Conservation (phyloP, 2,888 invertebrate species). For the Xestobium rufovillosum region DNA sequence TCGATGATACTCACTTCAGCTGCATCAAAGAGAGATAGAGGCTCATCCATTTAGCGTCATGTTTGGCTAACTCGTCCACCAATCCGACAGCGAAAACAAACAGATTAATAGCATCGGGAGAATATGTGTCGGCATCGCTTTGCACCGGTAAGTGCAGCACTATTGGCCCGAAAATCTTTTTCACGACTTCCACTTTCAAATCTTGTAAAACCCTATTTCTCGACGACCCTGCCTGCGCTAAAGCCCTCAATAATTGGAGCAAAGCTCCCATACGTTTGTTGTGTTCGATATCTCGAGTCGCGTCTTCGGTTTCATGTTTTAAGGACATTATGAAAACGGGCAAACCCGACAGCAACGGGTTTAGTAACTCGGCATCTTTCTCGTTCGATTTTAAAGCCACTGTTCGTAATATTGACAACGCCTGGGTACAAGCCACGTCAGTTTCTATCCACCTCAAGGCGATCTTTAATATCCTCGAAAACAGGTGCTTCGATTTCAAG, state of each 20-base stretch:
- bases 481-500: constrained; percentile 37
- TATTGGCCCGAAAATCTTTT: constrained; percentile 13
- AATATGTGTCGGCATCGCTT: constrained; percentile 28
- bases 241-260: constrained; percentile 44
- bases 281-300: constrained; percentile 32
- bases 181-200: constrained; percentile 24
- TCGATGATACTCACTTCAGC: constrained; percentile 31
- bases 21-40: constrained; percentile 40
- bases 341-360: constrained; percentile 33
- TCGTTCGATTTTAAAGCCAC: constrained; percentile 37
- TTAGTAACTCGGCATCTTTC: constrained; percentile 29
- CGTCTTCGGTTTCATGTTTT: constrained; percentile 31
- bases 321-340: constrained; percentile 42
- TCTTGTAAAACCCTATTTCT: constrained; percentile 20
- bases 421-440: constrained; percentile 43
- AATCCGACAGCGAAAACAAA: constrained; percentile 46
- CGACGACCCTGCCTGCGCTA: constrained; percentile 33
- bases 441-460: constrained; percentile 47
- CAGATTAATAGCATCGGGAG: constrained; percentile 42
- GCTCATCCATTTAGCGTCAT: constrained; percentile 43
- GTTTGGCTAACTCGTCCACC: constrained; percentile 44
- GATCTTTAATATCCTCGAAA: constrained; percentile 40
- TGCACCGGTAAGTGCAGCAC: constrained; percentile 2
- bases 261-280: constrained; percentile 42
- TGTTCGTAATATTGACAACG: constrained; percentile 41